These are phyloP conservation scores for Diglossa cyanea DNA, from an alignment of 2,797 vertebrate genomes.

Conservation along the genomic window DNA sequence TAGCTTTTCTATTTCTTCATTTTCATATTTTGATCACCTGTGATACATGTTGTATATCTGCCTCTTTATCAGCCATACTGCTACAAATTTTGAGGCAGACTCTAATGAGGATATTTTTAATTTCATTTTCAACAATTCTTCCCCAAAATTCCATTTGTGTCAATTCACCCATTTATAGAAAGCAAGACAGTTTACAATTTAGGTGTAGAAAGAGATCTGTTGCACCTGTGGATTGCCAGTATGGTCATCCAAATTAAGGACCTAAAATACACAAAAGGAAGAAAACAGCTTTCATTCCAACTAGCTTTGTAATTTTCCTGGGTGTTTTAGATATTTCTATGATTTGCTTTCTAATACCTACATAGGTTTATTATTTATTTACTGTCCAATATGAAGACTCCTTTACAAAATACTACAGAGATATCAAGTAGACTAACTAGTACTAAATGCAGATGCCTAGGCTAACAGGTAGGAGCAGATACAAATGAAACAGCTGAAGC, in stretches of 20 bases:
- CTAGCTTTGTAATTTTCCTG: not conserved
- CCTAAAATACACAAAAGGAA: not conserved
- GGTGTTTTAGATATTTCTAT: not conserved
- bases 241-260: not conserved
- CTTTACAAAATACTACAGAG: not conserved
- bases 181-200: accelerated
- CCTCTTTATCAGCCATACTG: not conserved
- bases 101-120: not conserved
- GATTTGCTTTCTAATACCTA: not conserved
- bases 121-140: not conserved
- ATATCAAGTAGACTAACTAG: not conserved
- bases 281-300: not conserved
- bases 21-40: not conserved
- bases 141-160: not conserved
- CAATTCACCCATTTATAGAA: not conserved
- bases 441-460: not conserved
- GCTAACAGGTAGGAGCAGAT: not conserved
- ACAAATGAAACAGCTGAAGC: not conserved
- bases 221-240: not conserved
- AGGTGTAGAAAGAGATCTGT: not conserved
- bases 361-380: not conserved
- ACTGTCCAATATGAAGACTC: not conserved
- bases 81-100: not conserved
- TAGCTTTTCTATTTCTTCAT: not conserved
- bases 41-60: not conserved